Evolutionary conservation across 2,888 invertebrate genomes (phyloP), one percentile per base, ranked within the genome.

Genomic region (Steinernema carpocapsae): DNA sequence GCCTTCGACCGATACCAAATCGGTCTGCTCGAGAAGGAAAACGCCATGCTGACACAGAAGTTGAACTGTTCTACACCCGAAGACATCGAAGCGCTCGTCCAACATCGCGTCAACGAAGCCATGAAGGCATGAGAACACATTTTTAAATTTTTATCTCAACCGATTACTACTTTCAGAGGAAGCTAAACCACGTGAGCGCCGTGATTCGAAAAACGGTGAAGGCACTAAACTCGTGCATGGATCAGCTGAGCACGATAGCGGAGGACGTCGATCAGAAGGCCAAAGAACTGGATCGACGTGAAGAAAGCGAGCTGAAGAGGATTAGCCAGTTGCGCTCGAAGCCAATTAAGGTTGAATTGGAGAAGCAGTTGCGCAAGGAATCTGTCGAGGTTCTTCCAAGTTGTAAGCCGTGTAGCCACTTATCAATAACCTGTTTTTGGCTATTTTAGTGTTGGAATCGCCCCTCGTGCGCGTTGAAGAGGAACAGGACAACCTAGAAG

Each of bases 21-120:
- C 64, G 64, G 64, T 26, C 64, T 64, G 14, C 64, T 64, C 26
- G 64, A 64, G 37, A 64, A 64, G 32, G 64, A 64, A 29, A 64
- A 64, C 19, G 64, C 32, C 17, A 26, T 29, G 29, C 64, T 64
- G 29, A 64, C 37, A 1, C 32, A 64, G 26, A 22, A 26, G 19
- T 4, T 64, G 12, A 64, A 64, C 32, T 64, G 64, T 32, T 32
- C 64, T 2, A 64, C 32, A 10, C 32, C 64, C 29, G 64, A 64
- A 29, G 64, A 64, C 6, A 29, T 64, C 17, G 64, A 64, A 64
- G 64, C 64, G 7, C 29, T 64, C 4, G 29, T 64, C 12, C 64
- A 64, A 32, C 19, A n/a, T 26, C 29, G 64, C 12, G 64, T 64
- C 7, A 64, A 29, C 4, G 32, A 64, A 64, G 17, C 64, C 17